phyloP scores from a whole-genome alignment of 2,888 invertebrate genomes.

The Alloscopus bannaensis region DNA sequence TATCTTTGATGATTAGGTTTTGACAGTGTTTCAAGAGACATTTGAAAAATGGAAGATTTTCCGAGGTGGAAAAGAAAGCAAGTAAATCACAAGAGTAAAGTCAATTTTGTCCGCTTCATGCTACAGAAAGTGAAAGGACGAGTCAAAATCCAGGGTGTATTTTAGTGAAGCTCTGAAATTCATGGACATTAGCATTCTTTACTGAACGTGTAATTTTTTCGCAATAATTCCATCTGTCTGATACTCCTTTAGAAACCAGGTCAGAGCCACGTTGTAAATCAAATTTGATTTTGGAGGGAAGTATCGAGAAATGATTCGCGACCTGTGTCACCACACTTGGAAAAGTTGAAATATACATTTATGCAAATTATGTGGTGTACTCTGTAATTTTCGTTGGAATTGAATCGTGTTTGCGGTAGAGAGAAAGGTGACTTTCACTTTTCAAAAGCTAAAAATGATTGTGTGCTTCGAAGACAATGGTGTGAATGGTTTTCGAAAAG shows the following conservation, averaged over 20 bases:
- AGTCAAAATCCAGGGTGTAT: neutral
- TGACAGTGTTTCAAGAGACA: slow-evolving; percentile 4
- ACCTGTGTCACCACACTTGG: slow-evolving; percentile 51
- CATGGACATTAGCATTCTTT: slow-evolving; percentile 54
- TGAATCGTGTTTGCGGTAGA: too few relatives aligned
- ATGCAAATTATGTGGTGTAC: too few relatives aligned
- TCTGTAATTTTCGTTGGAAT: too few relatives aligned
- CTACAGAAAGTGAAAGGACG: slow-evolving; percentile 12
- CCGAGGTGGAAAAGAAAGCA: slow-evolving; percentile 4
- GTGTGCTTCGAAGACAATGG: too few relatives aligned
- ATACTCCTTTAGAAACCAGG: slow-evolving; percentile 52
- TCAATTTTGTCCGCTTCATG: slow-evolving; percentile 61
- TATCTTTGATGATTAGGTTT: slow-evolving; percentile 12
- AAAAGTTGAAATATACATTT: too few relatives aligned
- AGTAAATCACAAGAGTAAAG: slow-evolving; percentile 46
- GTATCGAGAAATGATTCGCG: slow-evolving; percentile 47
- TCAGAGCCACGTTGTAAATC: slow-evolving; percentile 54
- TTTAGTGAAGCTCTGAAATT: slow-evolving; percentile 20
- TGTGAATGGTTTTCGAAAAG: too few relatives aligned
- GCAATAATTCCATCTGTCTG: slow-evolving; percentile 45
- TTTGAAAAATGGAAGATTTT: slow-evolving; percentile 15
- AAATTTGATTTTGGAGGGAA: slow-evolving; percentile 35
- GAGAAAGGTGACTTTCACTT: too few relatives aligned
- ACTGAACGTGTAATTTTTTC: slow-evolving; percentile 33
- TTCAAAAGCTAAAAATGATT: too few relatives aligned